Evolutionary conservation across 2,113 vertebrate species (phyloP).

Genomic region (Acrocephalus arundinaceus): DNA sequence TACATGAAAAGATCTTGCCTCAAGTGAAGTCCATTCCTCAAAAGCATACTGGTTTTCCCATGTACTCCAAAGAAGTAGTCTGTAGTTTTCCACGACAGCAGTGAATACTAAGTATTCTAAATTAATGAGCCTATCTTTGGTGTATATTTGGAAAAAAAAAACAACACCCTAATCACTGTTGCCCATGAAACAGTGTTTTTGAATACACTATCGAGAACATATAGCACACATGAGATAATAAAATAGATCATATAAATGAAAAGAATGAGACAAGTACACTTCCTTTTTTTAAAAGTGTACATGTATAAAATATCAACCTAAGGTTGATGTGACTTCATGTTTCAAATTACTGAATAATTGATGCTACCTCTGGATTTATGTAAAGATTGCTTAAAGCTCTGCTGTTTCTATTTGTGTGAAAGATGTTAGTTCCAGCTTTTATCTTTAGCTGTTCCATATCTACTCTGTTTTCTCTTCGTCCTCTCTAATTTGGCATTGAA

Average conservation of each 20-base stretch:
- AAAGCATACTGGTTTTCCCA: background rate
- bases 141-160: background rate
- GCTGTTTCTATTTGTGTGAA: background rate
- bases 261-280: background rate
- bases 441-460: background rate
- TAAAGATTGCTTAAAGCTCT: background rate
- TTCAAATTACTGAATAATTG: constrained; percentile 5
- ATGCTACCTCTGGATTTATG: background rate
- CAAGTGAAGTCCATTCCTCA: constrained; percentile 49
- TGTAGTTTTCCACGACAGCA: background rate
- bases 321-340: background rate
- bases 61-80: background rate
- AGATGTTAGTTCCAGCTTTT: background rate
- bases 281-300: background rate
- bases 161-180: background rate
- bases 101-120: constrained; percentile 9
- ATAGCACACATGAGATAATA: background rate
- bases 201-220: background rate
- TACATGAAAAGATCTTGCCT: constrained; percentile 36
- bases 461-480: background rate
- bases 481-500: background rate
- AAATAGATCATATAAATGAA: background rate
- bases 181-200: background rate
- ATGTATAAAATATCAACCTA: background rate
- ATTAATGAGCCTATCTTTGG: background rate